phyloP scores from a whole-genome alignment of 2,113 vertebrate species.

The Falco punctatus region DNA sequence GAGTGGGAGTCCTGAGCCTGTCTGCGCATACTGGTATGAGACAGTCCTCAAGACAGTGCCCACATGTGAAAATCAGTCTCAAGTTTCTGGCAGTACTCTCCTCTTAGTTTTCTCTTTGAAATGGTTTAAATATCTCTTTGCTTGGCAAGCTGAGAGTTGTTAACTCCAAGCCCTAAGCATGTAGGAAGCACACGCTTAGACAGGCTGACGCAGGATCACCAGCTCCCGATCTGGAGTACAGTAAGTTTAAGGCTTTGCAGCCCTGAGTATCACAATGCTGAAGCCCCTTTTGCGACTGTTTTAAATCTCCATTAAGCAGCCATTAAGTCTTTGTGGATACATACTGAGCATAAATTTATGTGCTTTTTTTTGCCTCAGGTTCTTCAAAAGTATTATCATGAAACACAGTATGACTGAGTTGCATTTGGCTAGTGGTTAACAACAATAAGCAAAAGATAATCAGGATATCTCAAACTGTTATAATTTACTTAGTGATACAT shows the following conservation, averaged over 20 bases:
- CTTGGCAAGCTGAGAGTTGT: neutral
- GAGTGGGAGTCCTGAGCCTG: neutral
- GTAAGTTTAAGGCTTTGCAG: neutral
- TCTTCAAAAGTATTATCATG: neutral
- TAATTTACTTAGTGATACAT: constrained; percentile 21
- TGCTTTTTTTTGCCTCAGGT: neutral
- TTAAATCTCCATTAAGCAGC: neutral
- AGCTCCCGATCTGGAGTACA: neutral
- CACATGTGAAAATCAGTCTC: neutral
- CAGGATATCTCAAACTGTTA: neutral
- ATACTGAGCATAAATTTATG: neutral
- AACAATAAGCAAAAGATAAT: neutral
- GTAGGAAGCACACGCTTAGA: neutral
- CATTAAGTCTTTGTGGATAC: neutral
- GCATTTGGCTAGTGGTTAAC: neutral
- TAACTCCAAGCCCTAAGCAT: neutral
- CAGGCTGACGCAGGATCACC: neutral
- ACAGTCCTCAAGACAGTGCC: neutral
- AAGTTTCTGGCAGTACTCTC: neutral
- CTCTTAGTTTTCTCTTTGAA: neutral
- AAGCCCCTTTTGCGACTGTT: neutral
- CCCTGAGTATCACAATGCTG: neutral
- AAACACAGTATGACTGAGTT: neutral
- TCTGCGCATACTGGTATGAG: neutral
- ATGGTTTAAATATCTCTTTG: neutral